These are phyloP conservation scores for Gorilla gorilla DNA, from an alignment of 2,113 vertebrate genomes.

Conservation along the genomic window DNA sequence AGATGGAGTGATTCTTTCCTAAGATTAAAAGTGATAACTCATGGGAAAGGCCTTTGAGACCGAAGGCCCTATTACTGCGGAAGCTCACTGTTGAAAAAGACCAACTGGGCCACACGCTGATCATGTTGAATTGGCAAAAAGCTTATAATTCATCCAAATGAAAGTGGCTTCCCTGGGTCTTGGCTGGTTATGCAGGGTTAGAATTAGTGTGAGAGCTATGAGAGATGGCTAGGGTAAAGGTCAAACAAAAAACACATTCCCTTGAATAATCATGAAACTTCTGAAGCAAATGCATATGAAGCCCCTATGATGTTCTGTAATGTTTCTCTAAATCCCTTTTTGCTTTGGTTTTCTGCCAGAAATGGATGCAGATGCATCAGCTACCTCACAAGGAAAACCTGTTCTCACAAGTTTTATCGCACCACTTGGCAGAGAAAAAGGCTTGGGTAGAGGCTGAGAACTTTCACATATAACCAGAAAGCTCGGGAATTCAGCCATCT, in stretches of 20 bases:
- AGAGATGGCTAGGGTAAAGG: background rate
- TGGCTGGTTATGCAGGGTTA: background rate
- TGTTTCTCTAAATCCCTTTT: slow-evolving; percentile 38
- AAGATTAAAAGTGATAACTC: background rate
- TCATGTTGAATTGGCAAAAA: background rate
- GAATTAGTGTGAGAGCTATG: background rate
- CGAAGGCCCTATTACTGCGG: background rate
- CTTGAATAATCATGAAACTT: background rate
- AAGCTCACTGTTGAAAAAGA: background rate
- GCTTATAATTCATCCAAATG: background rate
- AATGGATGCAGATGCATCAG: slow-evolving; percentile 49
- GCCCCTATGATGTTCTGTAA: background rate
- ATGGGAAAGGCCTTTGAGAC: background rate
- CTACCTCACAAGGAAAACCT: slow-evolving; percentile 71
- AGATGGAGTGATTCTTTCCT: slow-evolving; percentile 6
- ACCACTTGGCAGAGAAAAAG: slow-evolving; percentile 64
- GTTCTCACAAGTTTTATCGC: slow-evolving; percentile 74
- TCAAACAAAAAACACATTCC: background rate
- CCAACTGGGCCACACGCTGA: background rate
- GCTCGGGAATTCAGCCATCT: slow-evolving; percentile 72
- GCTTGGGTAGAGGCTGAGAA: slow-evolving; percentile 67
- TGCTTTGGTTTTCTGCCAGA: slow-evolving; percentile 52
- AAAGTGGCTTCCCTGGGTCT: background rate
- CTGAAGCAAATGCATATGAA: background rate
- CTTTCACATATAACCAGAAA: slow-evolving; percentile 68